Conservation (phyloP, 2,113 vertebrate species). For the Antigone vipio region DNA sequence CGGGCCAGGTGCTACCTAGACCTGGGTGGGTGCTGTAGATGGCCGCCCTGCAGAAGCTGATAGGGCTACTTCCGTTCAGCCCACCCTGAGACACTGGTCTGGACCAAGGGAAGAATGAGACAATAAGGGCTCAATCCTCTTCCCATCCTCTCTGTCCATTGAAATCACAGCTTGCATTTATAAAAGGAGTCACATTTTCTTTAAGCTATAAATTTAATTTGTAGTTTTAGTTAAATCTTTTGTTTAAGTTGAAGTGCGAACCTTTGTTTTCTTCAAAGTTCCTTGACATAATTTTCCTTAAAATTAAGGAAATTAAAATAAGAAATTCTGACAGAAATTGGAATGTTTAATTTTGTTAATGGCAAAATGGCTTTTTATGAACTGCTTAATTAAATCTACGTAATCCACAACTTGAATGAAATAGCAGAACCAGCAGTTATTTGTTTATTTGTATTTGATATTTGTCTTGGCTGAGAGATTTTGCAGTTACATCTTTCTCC, state of each 20-base stretch:
- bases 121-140: background rate
- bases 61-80: background rate
- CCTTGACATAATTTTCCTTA: background rate
- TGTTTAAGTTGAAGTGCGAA: background rate
- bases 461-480: background rate
- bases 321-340: background rate
- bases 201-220: background rate
- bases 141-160: no score
- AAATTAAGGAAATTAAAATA: background rate
- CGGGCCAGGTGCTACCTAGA: background rate
- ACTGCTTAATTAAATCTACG: background rate
- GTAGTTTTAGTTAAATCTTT: background rate
- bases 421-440: background rate
- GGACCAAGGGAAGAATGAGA: background rate
- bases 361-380: background rate
- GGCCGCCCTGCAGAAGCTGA: background rate
- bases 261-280: background rate
- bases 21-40: background rate
- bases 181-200: background rate
- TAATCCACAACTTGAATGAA: background rate
- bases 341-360: background rate
- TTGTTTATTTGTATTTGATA: background rate
- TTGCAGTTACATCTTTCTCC: background rate
- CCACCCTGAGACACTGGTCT: background rate
- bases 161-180: background rate